Conservation (phyloP, 2,797 vertebrate genomes). For the Parauchenoglanis ngamensis region DNA sequence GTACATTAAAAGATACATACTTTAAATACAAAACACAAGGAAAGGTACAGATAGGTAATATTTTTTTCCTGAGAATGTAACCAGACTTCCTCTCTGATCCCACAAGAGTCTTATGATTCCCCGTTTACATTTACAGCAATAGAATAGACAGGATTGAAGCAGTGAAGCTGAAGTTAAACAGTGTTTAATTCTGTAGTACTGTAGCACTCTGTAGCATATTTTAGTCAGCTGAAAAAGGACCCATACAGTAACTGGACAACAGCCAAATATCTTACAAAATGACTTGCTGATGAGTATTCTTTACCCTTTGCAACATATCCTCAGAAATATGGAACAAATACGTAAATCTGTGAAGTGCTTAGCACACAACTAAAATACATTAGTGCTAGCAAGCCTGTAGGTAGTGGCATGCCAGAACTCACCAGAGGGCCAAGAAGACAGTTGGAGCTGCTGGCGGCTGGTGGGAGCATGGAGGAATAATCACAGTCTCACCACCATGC, state of each 20-base stretch:
- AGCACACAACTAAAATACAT: slow-evolving; percentile 28
- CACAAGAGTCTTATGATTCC: neutral
- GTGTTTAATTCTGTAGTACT: slow-evolving; percentile 17
- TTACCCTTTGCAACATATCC: slow-evolving; percentile 2
- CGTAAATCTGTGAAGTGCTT: neutral
- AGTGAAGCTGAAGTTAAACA: slow-evolving; percentile 10
- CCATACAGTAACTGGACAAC: neutral
- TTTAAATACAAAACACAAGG: neutral
- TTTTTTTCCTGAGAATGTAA: neutral
- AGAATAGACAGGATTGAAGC: neutral
- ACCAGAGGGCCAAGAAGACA: slow-evolving; percentile 10
- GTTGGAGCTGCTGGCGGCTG: slow-evolving; percentile 42
- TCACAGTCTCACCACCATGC: slow-evolving; percentile 45
- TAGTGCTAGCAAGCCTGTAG: slow-evolving; percentile 13
- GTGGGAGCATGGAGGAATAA: slow-evolving; percentile 45
- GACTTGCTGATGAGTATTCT: neutral
- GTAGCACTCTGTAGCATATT: neutral
- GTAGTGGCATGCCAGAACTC: slow-evolving; percentile 19
- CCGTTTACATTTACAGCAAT: neutral
- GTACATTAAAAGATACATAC: neutral
- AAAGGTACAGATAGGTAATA: neutral
- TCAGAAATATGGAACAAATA: slow-evolving; percentile 19
- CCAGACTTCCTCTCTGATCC: neutral
- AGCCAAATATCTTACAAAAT: slow-evolving; percentile 6
- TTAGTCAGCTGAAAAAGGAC: slow-evolving; percentile 7